Percentiles rank a stretch among this genome's conserved stretches.
These are phyloP conservation scores for Semicossyphus pulcher DNA, from an alignment of 2,113 vertebrate genomes.

Conservation along the genomic window DNA sequence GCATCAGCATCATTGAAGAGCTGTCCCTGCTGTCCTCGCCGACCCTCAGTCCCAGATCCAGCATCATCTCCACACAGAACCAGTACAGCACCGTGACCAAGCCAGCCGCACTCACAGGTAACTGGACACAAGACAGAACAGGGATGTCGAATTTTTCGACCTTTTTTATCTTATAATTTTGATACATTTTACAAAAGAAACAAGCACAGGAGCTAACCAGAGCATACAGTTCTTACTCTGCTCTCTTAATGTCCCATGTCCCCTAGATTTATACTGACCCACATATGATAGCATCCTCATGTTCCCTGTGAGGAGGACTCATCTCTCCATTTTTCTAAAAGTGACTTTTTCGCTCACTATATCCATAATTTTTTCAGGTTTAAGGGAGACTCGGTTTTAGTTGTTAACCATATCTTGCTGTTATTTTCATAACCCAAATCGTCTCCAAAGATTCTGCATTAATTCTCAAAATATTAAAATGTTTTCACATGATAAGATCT, in stretches of 20 bases:
- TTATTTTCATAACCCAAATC: not conserved
- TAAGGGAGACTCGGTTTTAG: too few species aligned
- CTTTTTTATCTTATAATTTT: too few species aligned
- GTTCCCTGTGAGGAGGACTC: not conserved
- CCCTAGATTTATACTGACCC: not conserved
- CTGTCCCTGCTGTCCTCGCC: slow-evolving; percentile 92
- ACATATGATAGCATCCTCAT: not conserved
- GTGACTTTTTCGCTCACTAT: too few species aligned
- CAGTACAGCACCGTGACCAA: slow-evolving; percentile 98
- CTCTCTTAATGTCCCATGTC: too few species aligned
- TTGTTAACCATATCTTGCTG: too few species aligned
- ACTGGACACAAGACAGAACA: not conserved
- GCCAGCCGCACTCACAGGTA: slow-evolving; percentile 97
- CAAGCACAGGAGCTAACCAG: not conserved
- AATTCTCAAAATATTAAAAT: not conserved
- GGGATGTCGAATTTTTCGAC: too few species aligned
- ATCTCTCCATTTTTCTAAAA: too few species aligned
- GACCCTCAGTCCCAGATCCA: slow-evolving; percentile 93
- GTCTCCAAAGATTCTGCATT: not conserved
- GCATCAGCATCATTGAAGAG: slow-evolving; percentile 94
- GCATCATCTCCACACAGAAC: slow-evolving; percentile 94
- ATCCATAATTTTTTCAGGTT: too few species aligned
- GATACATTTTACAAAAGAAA: too few species aligned
- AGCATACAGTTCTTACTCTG: not conserved
- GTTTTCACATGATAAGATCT: too few species aligned